These are phyloP conservation scores for Rallus limicola DNA, from an alignment of 2,113 vertebrate genomes.

Conservation along the genomic window DNA sequence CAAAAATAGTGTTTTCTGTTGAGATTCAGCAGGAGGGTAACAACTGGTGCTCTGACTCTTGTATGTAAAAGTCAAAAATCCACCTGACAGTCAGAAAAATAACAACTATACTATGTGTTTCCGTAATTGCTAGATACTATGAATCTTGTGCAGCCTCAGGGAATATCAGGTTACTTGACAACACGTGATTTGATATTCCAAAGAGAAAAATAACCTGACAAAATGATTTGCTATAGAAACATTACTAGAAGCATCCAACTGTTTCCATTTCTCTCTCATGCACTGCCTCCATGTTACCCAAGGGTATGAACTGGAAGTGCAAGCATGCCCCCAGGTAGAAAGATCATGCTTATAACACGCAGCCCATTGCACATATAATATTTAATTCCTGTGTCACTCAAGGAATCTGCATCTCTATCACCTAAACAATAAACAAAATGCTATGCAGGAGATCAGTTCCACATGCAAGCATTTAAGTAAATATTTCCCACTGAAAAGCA, in stretches of 20 bases:
- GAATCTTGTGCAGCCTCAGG: neutral
- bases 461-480: neutral
- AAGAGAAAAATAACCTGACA: constrained; percentile 50
- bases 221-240: constrained; percentile 27
- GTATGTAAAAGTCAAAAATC: neutral
- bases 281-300: neutral
- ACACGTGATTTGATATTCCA: constrained; percentile 23
- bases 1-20: neutral
- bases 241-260: neutral
- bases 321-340: neutral
- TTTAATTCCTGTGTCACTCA: neutral
- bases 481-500: neutral
- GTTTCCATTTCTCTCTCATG: neutral
- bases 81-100: constrained; percentile 2
- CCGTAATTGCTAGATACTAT: neutral
- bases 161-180: neutral
- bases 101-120: neutral
- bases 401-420: neutral
- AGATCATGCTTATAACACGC: neutral
- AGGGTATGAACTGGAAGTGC: neutral
- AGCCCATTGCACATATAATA: neutral
- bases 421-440: neutral
- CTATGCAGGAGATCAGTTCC: neutral
- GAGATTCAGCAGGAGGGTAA: neutral
- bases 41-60: neutral